These are phyloP conservation scores for Sinohyriopsis cumingii DNA, from an alignment of 2,888 invertebrate species.

Conservation along the genomic window DNA sequence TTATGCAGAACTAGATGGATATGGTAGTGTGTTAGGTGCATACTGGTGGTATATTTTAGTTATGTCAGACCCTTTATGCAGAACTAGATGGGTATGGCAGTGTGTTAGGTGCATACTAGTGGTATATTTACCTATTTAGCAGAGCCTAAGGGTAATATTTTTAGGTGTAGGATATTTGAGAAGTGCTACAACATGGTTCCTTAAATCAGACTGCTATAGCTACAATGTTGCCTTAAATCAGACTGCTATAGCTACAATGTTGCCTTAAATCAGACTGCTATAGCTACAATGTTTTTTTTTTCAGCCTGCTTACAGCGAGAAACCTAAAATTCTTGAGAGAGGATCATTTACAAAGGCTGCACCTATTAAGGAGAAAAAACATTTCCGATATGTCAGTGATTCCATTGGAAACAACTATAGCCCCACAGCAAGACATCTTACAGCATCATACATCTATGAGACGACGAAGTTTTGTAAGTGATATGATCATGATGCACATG, in stretches of 20 bases:
- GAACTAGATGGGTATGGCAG: too few relatives aligned
- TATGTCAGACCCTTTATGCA: too few relatives aligned
- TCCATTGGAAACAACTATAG: constrained; percentile 71
- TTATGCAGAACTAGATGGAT: too few relatives aligned
- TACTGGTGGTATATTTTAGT: too few relatives aligned
- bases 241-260: background rate
- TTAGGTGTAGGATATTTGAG: background rate
- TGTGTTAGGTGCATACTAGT: too few relatives aligned
- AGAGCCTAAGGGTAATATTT: too few relatives aligned
- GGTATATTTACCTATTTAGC: too few relatives aligned
- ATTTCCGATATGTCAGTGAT: constrained; percentile 66
- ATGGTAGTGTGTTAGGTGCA: too few relatives aligned
- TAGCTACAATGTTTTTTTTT: constrained; percentile 11
- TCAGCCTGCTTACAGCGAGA: constrained; percentile 65
- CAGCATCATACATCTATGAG: constrained; percentile 65
- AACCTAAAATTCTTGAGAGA: constrained; percentile 64
- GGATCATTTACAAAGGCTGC: constrained; percentile 69
- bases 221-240: background rate
- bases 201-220: background rate
- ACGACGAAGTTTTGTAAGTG: constrained; percentile 60
- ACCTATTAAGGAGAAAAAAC: constrained; percentile 67
- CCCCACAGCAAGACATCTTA: constrained; percentile 64
- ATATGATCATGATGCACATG: too few relatives aligned
- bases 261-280: background rate
- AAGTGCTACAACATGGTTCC: background rate